A percentile compares a stretch with the other conserved stretches of the same genome.
These are phyloP conservation scores for Euwallacea similis DNA, from an alignment of 1,140 invertebrate genomes.

Conservation along the genomic window DNA sequence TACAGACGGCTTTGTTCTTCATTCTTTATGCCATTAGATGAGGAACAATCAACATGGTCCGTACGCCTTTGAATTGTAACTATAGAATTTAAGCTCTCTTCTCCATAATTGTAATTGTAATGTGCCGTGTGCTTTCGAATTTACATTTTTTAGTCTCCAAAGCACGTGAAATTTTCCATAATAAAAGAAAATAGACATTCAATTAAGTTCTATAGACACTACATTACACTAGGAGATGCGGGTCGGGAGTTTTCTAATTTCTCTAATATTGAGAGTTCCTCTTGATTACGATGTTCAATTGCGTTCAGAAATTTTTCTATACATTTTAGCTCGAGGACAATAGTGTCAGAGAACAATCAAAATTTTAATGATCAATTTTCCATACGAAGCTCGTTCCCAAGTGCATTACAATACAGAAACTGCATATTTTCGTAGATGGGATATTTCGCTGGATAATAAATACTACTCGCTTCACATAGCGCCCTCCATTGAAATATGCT, in stretches of 20 bases:
- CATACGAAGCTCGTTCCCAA: slow-evolving; percentile 21
- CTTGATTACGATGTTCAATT: too few species aligned
- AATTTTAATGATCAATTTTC: slow-evolving; percentile 26
- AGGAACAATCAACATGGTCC: slow-evolving; percentile 11
- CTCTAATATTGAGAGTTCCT: too few species aligned
- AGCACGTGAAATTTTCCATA: too few species aligned
- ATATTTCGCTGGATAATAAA: slow-evolving; percentile 25
- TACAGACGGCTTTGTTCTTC: slow-evolving; percentile 19
- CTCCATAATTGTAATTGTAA: too few species aligned
- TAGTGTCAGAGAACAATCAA: slow-evolving; percentile 11
- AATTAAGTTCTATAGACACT: too few species aligned
- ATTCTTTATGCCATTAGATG: slow-evolving; percentile 27
- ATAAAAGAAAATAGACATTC: too few species aligned
- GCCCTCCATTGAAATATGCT: slow-evolving; percentile 17
- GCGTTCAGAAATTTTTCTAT: not conserved
- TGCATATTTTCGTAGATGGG: slow-evolving; percentile 23
- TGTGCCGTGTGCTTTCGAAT: too few species aligned
- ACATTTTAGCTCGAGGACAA: slow-evolving; percentile 1
- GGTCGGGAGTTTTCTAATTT: too few species aligned
- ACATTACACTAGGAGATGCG: too few species aligned
- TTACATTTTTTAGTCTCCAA: too few species aligned
- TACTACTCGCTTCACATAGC: slow-evolving; percentile 13
- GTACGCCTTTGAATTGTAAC: slow-evolving; percentile 16
- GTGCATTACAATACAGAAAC: slow-evolving; percentile 25
- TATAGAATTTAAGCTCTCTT: slow-evolving; percentile 1